phyloP scores from a whole-genome alignment of 2,888 invertebrate genomes.

The Resseliella maxima region DNA sequence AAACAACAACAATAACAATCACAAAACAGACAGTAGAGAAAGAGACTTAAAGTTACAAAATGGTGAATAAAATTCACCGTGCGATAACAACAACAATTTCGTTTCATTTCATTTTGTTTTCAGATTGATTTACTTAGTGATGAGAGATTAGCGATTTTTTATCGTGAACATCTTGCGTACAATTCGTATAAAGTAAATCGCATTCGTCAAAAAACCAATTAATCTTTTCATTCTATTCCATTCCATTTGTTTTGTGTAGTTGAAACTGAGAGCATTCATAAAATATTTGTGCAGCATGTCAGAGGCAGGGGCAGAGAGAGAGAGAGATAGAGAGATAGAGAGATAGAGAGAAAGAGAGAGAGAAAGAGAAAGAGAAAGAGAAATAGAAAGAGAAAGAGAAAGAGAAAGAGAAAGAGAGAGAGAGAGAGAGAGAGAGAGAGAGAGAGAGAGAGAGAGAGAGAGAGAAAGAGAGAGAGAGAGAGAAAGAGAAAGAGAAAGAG shows the following conservation, averaged over 20 bases:
- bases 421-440: too few species aligned
- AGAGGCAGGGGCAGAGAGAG: too few species aligned
- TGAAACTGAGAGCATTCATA: conserved; percentile 26
- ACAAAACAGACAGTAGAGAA: neutral
- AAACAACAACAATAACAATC: neutral
- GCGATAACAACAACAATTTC: neutral
- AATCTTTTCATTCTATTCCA: neutral
- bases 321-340: too few species aligned
- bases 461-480: too few species aligned
- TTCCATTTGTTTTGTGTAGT: conserved; percentile 2
- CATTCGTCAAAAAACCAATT: conserved; percentile 45
- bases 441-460: too few species aligned
- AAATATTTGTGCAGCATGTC: conserved; percentile 28
- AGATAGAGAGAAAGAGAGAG: too few species aligned
- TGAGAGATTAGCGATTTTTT: conserved; percentile 35
- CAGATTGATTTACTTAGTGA: conserved; percentile 29
- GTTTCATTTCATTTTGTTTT: neutral
- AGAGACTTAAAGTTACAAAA: too few species aligned
- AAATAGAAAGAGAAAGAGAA: too few species aligned
- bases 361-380: too few species aligned
- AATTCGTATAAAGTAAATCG: neutral
- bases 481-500: too few species aligned
- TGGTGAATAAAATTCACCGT: neutral
- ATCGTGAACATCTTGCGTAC: neutral
- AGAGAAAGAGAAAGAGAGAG: too few species aligned